Evolutionary conservation across 2,797 vertebrate species (phyloP), one percentile per base, ranked within the genome.

Genomic region (Hippoglossus hippoglossus): DNA sequence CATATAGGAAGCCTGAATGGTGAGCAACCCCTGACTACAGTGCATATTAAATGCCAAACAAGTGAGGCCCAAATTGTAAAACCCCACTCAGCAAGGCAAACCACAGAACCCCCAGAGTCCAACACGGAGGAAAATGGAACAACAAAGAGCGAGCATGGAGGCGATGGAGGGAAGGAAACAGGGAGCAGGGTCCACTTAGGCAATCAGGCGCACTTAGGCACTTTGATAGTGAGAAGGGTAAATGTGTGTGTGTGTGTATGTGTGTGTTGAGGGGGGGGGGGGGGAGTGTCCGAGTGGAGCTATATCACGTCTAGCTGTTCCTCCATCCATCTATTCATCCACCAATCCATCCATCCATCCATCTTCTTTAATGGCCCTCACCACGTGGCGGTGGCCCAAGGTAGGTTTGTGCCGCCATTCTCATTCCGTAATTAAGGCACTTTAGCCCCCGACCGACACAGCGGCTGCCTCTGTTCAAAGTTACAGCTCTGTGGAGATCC

Each of bases 121-220:
- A 81, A 80, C 85, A 73, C 5, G 73, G 79, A 53, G 58, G 83
- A 90, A 89, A 91, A 91, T 91, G 91, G 90, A 91, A 89, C 87
- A 93, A 91, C 85, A 84, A 82, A 87, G 86, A 83, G 77, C 53
- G 68, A 83, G 80, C 70, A 62, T 68, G 53, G 75, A 83, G 73
- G 84, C 61, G 75, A 82, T 75, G 80, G 77, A 83, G 64, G 77
- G 75, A 82, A 82, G 82, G 83, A 86, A 89, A 82, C 80, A 81
- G 80, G 82, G 81, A 84, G 84, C 85, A 86, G 64, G 70, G 83
- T 84, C 89, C 91, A 93, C 92, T 93, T 91, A 93, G 92, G 91
- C 91, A 93, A 93, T 94, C 93, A 92, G 88, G 83, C 80, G 85
- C 93, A 94, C 91, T 94, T 92, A 90, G 92, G 91, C 89, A 87